Conservation (phyloP, 2,888 invertebrate genomes). For the Heteromurus nitidus region DNA sequence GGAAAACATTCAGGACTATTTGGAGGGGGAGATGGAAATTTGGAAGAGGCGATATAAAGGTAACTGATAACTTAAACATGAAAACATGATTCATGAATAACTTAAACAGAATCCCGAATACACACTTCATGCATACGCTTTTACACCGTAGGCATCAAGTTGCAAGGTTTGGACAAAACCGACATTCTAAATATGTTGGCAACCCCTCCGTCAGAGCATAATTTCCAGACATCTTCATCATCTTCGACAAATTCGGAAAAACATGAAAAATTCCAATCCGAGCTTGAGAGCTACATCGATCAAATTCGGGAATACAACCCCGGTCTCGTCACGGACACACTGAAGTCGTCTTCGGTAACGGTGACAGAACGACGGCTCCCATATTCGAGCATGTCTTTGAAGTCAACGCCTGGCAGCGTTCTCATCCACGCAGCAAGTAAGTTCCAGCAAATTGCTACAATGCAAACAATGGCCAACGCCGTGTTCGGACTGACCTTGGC, state of each 20-base stretch:
- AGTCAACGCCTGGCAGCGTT: constrained; percentile 27
- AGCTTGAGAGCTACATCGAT: constrained; percentile 29
- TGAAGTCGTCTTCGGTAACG: background rate
- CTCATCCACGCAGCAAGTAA: constrained; percentile 34
- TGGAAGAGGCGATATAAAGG: constrained; percentile 40
- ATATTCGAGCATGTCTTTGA: background rate
- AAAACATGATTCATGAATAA: too few relatives aligned
- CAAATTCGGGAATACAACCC: constrained; percentile 49
- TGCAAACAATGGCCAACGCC: constrained; percentile 48
- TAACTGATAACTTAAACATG: background rate
- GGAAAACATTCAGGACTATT: constrained; percentile 39
- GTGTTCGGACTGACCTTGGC: constrained; percentile 53
- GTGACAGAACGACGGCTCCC: background rate
- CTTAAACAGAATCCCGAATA: too few relatives aligned
- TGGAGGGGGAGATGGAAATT: constrained; percentile 28
- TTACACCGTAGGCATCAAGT: constrained; percentile 1
- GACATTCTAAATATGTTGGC: constrained; percentile 29
- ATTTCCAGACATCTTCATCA: background rate
- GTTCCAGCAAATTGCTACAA: constrained; percentile 33
- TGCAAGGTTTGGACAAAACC: constrained; percentile 21
- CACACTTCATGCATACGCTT: background rate
- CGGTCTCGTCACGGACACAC: background rate
- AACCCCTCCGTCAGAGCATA: background rate
- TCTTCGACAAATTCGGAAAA: too few relatives aligned
- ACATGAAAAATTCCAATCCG: background rate